phyloP scores from a whole-genome alignment of 2,113 vertebrate genomes.

The Columba janthina region DNA sequence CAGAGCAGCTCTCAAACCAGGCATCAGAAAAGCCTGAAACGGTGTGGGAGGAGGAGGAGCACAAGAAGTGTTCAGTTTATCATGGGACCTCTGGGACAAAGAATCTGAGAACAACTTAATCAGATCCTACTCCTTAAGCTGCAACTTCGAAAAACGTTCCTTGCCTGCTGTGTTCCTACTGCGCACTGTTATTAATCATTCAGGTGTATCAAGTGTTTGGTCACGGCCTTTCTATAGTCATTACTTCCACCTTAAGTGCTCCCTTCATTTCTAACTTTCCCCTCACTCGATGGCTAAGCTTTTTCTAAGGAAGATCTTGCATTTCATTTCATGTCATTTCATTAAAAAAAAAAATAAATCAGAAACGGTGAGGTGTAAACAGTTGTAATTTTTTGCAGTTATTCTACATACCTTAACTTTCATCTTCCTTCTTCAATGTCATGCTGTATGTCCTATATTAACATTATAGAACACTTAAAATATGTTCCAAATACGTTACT shows the following conservation, averaged over 20 bases:
- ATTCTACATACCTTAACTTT: background rate
- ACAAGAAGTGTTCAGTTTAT: background rate
- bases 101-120: background rate
- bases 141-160: background rate
- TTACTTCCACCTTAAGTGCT: background rate
- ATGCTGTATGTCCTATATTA: background rate
- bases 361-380: no score
- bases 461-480: background rate
- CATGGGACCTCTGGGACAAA: background rate
- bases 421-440: background rate
- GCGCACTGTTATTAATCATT: background rate
- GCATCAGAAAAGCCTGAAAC: background rate
- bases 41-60: background rate
- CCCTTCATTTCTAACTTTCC: background rate
- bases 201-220: background rate
- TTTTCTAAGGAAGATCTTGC: background rate
- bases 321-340: background rate
- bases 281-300: background rate
- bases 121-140: background rate
- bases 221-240: background rate
- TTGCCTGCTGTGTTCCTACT: background rate
- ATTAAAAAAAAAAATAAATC: background rate
- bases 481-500: background rate
- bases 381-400: background rate
- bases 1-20: background rate